Percentiles rank a stretch among this genome's conserved stretches.
Conservation (phyloP, 2,888 invertebrate genomes). For the Euzophera pinguis region DNA sequence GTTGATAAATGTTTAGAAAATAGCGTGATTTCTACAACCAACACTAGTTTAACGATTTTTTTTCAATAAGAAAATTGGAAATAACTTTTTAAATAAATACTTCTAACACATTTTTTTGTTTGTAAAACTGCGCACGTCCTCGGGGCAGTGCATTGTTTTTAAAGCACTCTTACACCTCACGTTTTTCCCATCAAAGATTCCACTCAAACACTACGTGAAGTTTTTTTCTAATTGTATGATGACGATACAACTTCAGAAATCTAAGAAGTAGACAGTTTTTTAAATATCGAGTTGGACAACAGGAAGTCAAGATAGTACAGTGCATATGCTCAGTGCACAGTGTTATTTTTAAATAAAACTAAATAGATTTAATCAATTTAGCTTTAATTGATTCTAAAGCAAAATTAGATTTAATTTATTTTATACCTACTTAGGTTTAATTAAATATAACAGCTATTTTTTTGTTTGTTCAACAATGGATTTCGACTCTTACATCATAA, state of each 20-base stretch:
- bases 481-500: too few relatives aligned
- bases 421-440: too few relatives aligned
- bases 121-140: constrained; percentile 8
- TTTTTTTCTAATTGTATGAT: constrained; percentile 11
- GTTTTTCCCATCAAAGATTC: constrained; percentile 14
- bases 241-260: constrained; percentile 4
- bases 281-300: background rate
- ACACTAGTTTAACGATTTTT: background rate
- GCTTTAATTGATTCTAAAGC: too few relatives aligned
- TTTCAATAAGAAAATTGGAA: background rate
- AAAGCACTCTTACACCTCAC: constrained; percentile 15
- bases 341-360: too few relatives aligned
- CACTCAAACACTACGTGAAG: constrained; percentile 10
- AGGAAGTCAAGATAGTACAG: too few relatives aligned
- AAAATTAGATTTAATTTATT: too few relatives aligned
- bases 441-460: too few relatives aligned
- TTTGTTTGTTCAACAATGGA: too few relatives aligned
- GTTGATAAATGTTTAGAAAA: too few relatives aligned
- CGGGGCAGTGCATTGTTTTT: constrained; percentile 13
- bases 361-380: too few relatives aligned
- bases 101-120: background rate
- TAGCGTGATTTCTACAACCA: too few relatives aligned
- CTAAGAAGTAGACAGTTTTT: background rate
- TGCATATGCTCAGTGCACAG: too few relatives aligned
- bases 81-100: background rate